phyloP scores from a whole-genome alignment of 2,888 invertebrate genomes.

The Nudaria mundana region DNA sequence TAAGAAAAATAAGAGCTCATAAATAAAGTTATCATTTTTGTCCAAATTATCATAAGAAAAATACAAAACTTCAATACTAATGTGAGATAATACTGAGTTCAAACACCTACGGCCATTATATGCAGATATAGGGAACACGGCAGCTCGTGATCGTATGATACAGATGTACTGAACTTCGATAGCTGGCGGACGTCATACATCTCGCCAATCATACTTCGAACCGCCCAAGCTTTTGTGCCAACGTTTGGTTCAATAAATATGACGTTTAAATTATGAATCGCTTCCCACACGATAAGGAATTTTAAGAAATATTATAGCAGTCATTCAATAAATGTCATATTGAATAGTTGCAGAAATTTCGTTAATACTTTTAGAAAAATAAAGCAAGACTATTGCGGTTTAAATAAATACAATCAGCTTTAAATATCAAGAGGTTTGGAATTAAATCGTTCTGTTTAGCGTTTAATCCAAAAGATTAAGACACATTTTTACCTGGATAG shows the following conservation, averaged over 20 bases:
- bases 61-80: constrained; percentile 46
- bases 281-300: constrained; percentile 9
- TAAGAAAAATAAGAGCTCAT: too few relatives aligned
- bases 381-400: too few relatives aligned
- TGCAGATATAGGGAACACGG: constrained; percentile 61
- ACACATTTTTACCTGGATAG: too few relatives aligned
- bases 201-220: constrained; percentile 41
- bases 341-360: too few relatives aligned
- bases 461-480: too few relatives aligned
- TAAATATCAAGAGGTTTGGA: too few relatives aligned
- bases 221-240: constrained; percentile 19
- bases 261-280: constrained; percentile 43
- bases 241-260: constrained; percentile 34
- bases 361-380: too few relatives aligned
- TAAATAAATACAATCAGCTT: too few relatives aligned
- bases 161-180: constrained; percentile 23
- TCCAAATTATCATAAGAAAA: constrained; percentile 1
- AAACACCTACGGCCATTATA: constrained; percentile 71
- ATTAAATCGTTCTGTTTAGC: too few relatives aligned
- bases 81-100: constrained; percentile 55
- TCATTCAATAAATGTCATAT: too few relatives aligned
- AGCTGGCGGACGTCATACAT: constrained; percentile 41
- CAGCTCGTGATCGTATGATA: constrained; percentile 28
- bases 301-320: constrained; percentile 7
- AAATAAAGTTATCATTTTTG: too few relatives aligned